phyloP scores from a whole-genome alignment of 2,888 invertebrate species.

The Diloba caeruleocephala region DNA sequence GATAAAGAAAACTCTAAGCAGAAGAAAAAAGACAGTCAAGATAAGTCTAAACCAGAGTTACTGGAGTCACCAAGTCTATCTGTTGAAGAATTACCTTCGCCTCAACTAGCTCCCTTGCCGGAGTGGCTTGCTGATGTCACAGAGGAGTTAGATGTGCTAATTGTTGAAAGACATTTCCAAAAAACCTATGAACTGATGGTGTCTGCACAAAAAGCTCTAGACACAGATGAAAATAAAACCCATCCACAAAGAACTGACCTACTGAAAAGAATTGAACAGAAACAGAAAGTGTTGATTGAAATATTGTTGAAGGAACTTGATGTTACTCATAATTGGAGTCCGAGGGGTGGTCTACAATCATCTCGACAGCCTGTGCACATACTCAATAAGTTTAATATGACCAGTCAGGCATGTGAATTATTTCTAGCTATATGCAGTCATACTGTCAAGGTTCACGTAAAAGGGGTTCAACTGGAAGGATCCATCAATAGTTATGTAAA shows the following conservation, averaged over 20 bases:
- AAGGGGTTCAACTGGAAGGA: conserved; percentile 94
- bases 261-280: conserved; percentile 90
- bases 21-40: conserved; percentile 82
- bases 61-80: conserved; percentile 85
- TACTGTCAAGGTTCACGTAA: conserved; percentile 94
- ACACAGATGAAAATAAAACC: conserved; percentile 76
- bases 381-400: conserved; percentile 92
- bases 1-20: conserved; percentile 90
- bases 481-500: conserved; percentile 94
- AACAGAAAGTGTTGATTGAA: conserved; percentile 94
- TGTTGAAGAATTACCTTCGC: conserved; percentile 81
- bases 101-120: conserved; percentile 86
- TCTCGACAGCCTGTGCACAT: conserved; percentile 95
- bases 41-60: conserved; percentile 77
- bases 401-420: conserved; percentile 93
- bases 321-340: conserved; percentile 96
- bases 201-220: conserved; percentile 78
- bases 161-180: conserved; percentile 98
- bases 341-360: conserved; percentile 96
- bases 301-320: conserved; percentile 96
- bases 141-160: conserved; percentile 98
- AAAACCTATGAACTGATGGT: conserved; percentile 95
- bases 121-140: conserved; percentile 97
- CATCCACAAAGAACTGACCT: conserved; percentile 80
- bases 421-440: conserved; percentile 95